Conservation (phyloP, 2,797 vertebrate genomes). For the Phalloptychus januarius region DNA sequence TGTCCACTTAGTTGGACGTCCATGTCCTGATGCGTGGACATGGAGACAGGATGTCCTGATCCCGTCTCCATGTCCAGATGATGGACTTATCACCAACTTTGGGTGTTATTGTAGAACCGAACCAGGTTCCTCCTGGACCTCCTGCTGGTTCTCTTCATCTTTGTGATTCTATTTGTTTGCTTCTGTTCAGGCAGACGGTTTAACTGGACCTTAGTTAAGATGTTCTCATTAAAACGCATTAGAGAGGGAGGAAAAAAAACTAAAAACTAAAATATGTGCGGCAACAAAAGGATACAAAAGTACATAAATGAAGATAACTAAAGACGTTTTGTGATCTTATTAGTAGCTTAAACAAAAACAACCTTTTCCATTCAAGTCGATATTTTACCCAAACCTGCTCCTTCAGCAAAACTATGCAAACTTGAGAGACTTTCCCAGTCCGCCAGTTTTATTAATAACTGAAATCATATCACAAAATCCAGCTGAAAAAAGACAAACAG, state of each 20-base stretch:
- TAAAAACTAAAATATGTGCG: no score
- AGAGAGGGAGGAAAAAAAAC: no score
- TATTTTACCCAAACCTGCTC: background rate
- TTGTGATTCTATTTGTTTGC: background rate
- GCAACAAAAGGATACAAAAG: no score
- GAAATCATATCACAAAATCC: background rate
- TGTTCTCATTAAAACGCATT: no score
- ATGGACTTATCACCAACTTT: background rate
- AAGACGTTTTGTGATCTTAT: no score
- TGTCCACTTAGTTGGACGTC: background rate
- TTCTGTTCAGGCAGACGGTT: no score
- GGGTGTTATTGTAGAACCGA: background rate
- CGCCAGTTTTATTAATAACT: background rate
- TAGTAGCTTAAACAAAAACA: no score
- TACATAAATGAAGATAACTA: no score
- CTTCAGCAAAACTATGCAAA: background rate
- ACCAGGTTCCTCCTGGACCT: background rate
- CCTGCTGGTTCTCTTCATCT: background rate
- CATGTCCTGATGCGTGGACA: background rate
- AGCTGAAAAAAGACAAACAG: background rate
- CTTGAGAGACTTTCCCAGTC: background rate
- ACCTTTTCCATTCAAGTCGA: no score
- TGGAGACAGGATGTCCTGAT: no score
- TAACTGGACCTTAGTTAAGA: no score
- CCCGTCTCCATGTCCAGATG: background rate